Percentiles rank a stretch among this genome's conserved stretches.
Evolutionary conservation across 2,888 invertebrate genomes (phyloP).

Genomic region (Caenorhabditis sp.): DNA sequence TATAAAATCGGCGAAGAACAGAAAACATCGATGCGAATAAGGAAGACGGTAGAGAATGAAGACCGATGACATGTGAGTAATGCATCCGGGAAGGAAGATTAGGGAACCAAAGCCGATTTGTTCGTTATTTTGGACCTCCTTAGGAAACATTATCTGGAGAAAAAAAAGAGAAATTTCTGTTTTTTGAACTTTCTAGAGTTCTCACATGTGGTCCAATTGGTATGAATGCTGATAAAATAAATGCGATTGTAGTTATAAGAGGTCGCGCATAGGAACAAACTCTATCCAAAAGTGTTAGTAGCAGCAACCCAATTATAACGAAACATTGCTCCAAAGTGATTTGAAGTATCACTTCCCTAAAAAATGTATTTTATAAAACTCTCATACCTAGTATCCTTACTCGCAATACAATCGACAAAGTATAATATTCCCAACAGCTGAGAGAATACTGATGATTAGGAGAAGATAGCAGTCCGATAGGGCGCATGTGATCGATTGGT

Average conservation of each 20-base stretch:
- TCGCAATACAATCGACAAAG: conserved; percentile 61
- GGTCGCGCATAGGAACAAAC: conserved; percentile 74
- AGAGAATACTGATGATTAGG: conserved; percentile 59
- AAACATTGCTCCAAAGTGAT: conserved; percentile 61
- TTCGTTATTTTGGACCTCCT: neutral
- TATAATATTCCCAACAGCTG: conserved; percentile 61
- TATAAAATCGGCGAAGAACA: conserved; percentile 62
- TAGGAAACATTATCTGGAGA: conserved; percentile 39
- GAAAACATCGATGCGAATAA: conserved; percentile 62
- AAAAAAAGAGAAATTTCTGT: too few species aligned
- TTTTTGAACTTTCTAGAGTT: neutral
- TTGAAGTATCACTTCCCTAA: conserved; percentile 55
- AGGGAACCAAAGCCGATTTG: conserved; percentile 57
- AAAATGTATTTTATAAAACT: neutral
- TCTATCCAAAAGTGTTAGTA: conserved; percentile 58
- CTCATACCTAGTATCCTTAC: conserved; percentile 39
- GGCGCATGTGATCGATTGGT: conserved; percentile 56
- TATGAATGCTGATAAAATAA: conserved; percentile 78
- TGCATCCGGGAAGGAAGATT: conserved; percentile 69
- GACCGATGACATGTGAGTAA: conserved; percentile 64
- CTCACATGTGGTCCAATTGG: conserved; percentile 69
- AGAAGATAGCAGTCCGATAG: conserved; percentile 64
- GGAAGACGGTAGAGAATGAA: conserved; percentile 67
- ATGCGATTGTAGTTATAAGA: conserved; percentile 82
- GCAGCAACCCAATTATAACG: conserved; percentile 52